Evolutionary conservation across 2,888 invertebrate species (phyloP), one percentile per base, ranked within the genome.

Genomic region (Plagodis pulveraria): DNA sequence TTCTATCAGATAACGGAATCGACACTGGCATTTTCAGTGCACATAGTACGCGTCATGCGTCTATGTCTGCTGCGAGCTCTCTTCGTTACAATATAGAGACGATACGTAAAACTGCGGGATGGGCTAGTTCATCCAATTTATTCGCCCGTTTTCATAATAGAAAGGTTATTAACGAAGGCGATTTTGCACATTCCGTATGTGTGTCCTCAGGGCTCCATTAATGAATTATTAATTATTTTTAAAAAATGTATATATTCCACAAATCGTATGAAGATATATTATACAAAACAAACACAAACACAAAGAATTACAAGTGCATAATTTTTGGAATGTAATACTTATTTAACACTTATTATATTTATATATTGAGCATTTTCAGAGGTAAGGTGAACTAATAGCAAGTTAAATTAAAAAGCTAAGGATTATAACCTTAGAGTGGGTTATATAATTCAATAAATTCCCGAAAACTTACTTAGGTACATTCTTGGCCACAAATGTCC

Each of bases 61-160:
- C 47, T 6, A 35, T n/a, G 34, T 42, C 42, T 4, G 42, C 42
- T 12, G 42, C 45, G 7, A 9, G 34, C n/a, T 10, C 10, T 5
- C 8, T 34, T 8, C 10, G 45, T 6, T 4, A 34, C 45, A 45
- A n/a, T n/a, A n/a, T 45, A 10, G 33, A 34, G 2, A 6, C 6
- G 34, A 34, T 45, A 9, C 45, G 45, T 0, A 45, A 45, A 34
- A 45, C 45, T 9, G 34, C 45, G 34, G 47, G 47, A 11, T 48
- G 47, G 47, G 12, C 47, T 9, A 10, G 2, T 11, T 36, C 38
- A n/a, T 38, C 55, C 41, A 33, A 54, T 6, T 43, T 42, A 22
- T 54, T 54, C 48, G 36, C 47, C 46, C 6, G 9, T 5, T 45
- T 22, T 34, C 34, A 45, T 45, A 9, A 45, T 34, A 9, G 45